Conservation (phyloP, 64 coral and sea anemone species). For the Montipora sp. region DNA sequence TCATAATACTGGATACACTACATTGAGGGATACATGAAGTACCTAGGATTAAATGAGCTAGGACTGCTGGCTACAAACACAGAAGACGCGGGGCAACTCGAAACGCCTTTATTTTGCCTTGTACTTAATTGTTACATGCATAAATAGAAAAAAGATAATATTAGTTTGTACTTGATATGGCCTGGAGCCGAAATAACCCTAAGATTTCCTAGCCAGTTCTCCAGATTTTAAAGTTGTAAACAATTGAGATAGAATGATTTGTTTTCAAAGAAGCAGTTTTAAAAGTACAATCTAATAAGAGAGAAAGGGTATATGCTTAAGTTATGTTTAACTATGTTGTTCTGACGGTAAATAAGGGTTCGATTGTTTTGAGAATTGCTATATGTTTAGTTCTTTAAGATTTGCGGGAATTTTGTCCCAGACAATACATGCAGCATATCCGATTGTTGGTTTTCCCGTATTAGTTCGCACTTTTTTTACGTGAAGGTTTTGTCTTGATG, state of each 20-base stretch:
- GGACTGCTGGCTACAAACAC: no score
- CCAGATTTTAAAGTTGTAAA: conserved; percentile 48
- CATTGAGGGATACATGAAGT: no score
- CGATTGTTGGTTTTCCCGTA: no score
- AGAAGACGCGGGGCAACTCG: no score
- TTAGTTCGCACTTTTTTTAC: no score
- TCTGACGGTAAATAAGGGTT: neutral
- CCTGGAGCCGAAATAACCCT: neutral
- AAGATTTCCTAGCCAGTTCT: conserved; percentile 38
- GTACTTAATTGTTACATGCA: no score
- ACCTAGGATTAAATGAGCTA: no score
- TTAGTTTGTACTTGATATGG: no score
- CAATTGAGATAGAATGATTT: conserved; percentile 25
- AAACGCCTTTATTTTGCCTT: no score
- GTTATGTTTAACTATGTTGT: conserved; percentile 33
- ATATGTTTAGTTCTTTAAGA: neutral
- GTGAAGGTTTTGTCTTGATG: neutral
- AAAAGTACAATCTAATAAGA: conserved; percentile 28
- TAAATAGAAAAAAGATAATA: no score
- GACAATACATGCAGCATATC: conserved; percentile 3
- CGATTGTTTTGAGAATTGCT: neutral
- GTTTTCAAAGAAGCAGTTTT: conserved; percentile 16
- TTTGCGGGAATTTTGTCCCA: neutral
- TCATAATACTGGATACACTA: no score
- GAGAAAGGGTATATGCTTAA: conserved; percentile 26